Percentiles rank a stretch among this genome's conserved stretches.
Conservation (phyloP, 2,797 vertebrate species). For the Chromis chromis region DNA sequence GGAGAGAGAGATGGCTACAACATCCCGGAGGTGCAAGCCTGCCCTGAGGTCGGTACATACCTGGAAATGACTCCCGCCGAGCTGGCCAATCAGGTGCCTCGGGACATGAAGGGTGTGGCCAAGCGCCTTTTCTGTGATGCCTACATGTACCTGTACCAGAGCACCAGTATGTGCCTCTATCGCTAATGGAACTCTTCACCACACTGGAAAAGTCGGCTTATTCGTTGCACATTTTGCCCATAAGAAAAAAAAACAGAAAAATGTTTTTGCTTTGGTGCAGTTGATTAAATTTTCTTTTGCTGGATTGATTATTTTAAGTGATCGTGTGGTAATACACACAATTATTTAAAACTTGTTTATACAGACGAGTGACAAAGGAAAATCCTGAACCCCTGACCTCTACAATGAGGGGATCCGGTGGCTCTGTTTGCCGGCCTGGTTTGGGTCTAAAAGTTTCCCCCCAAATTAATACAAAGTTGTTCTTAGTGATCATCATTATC, state of each 20-base stretch:
- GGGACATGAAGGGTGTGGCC: slow-evolving; percentile 91
- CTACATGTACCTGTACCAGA: slow-evolving; percentile 95
- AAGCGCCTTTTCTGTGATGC: slow-evolving; percentile 93
- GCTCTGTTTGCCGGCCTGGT: too few species aligned
- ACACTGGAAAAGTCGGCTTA: neutral
- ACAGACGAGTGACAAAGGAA: too few species aligned
- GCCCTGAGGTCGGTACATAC: slow-evolving; percentile 89
- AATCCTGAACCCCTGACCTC: too few species aligned
- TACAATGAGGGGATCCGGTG: too few species aligned
- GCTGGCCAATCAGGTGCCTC: slow-evolving; percentile 86
- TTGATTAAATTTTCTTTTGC: slow-evolving; percentile 6
- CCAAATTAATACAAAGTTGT: too few species aligned
- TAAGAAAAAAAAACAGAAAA: too few species aligned
- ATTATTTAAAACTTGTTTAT: neutral
- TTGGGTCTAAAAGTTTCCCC: too few species aligned
- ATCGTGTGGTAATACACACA: neutral
- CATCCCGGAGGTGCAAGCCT: slow-evolving; percentile 86
- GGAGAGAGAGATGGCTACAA: slow-evolving; percentile 89
- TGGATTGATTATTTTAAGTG: neutral
- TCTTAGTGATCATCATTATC: too few species aligned
- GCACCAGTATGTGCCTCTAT: slow-evolving; percentile 88
- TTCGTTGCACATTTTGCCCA: too few species aligned
- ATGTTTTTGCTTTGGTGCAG: neutral
- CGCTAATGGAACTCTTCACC: slow-evolving; percentile 73
- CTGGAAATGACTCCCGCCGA: slow-evolving; percentile 82